Base-by-base conservation (phyloP, 92 coral and sea anemone species). In the Umimayanthus chanpuru region DNA sequence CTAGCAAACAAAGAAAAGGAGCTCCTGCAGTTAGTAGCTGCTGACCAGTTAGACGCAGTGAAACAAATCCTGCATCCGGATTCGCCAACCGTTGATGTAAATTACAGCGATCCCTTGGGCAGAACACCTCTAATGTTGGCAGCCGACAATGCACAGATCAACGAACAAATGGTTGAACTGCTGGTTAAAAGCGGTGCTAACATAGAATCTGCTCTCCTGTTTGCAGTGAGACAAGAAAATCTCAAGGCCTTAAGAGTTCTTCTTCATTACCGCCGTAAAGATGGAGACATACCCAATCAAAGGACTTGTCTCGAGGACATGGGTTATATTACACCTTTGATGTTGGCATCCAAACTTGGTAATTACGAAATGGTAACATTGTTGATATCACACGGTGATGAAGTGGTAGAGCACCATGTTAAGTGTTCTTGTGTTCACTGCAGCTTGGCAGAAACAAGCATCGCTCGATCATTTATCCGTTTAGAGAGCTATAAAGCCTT, bases 401-500 rank as follows among this genome's bases (percentile, higher is more conserved):
- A 23, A 41, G 38, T 65, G 38, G 2, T 66, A 12, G 73, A 81
- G 76, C 75, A 81, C 53, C 28, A 66, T 66, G 23, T 41, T 38
- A 38, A 43, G 4, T 65, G 86, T 40, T 12, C 76, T 15, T 81
- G 86, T 25, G 70, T 36, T 66, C 32, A 9, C 70, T 81, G 86
- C 38, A 81, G 32, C 55, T 38, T 56, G 40, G 76, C 58, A 5
- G 56, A 39, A 38, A 39, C 86, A 81, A 32, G 18, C 38, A 66
- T 81, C 11, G 21, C 56, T 38, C 55, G 43, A 40, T 40, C 56
- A 66, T 40, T 81, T 9, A 41, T 81, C 28, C 86, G 86, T n/a
- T 64, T 81, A 36, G 86, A 81, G 32, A 81, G 86, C 76, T 81
- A 81, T 58, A 66, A 39, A 65, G 76, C 86, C 6, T 66, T 81